Percentiles rank a stretch among this genome's conserved stretches.
These are phyloP conservation scores for Tinea pellionella DNA, from an alignment of 2,888 invertebrate species.

Conservation along the genomic window DNA sequence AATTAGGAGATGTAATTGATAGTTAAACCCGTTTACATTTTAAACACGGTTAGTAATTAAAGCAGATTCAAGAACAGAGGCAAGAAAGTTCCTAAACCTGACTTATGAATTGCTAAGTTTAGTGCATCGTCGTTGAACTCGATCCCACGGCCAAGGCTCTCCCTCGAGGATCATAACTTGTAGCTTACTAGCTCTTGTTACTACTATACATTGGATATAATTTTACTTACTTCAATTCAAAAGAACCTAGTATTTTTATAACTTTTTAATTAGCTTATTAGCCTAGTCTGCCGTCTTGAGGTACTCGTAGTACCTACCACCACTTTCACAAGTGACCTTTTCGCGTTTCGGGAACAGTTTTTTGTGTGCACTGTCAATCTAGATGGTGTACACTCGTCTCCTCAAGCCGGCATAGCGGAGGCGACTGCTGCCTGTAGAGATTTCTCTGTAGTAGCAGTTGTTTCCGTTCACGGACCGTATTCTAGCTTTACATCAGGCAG, in stretches of 20 bases:
- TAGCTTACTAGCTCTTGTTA: background rate
- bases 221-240: background rate
- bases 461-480: too few relatives aligned
- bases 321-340: too few relatives aligned
- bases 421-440: too few relatives aligned
- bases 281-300: too few relatives aligned
- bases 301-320: too few relatives aligned
- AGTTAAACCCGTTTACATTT: background rate
- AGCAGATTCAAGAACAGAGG: background rate
- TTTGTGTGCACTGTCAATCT: too few relatives aligned
- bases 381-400: too few relatives aligned
- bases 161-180: conserved; percentile 9
- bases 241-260: background rate
- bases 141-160: background rate
- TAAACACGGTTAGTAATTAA: background rate
- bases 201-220: background rate
- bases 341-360: too few relatives aligned
- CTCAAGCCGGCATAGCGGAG: too few relatives aligned
- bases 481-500: too few relatives aligned
- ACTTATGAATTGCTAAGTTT: conserved; percentile 14
- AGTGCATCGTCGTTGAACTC: conserved; percentile 8
- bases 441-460: too few relatives aligned
- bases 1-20: background rate
- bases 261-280: background rate
- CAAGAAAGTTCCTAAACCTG: background rate